Evolutionary conservation across 1,140 invertebrate genomes (phyloP).

Genomic region (Magallana angulata): DNA sequence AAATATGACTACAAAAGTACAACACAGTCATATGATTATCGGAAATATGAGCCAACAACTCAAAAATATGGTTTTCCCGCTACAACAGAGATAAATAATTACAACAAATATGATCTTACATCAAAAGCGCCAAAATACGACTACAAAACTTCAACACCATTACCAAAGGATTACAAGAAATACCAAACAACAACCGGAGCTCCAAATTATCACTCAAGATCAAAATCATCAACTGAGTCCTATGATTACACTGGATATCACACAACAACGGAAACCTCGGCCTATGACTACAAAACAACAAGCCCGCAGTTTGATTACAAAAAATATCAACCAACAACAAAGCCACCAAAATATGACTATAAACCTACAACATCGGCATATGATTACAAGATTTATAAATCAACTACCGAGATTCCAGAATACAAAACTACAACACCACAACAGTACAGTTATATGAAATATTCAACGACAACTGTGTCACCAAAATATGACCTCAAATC

Average conservation of each 20-base stretch:
- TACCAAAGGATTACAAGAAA: no score
- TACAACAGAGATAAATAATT: no score
- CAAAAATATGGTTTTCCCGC: no score
- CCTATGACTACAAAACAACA: neutral
- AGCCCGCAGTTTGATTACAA: neutral
- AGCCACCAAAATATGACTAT: neutral
- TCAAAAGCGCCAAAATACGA: no score
- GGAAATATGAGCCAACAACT: no score
- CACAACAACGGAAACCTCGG: neutral
- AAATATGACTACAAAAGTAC: neutral
- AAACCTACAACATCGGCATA: neutral
- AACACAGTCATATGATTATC: no score
- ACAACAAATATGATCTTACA: no score
- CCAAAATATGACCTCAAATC: neutral
- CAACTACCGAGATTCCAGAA: neutral
- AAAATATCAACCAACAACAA: neutral
- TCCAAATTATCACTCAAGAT: neutral
- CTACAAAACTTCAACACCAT: no score
- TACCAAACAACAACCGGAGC: neutral
- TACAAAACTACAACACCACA: neutral
- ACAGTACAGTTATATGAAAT: neutral
- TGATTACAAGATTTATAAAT: neutral
- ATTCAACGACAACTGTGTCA: neutral
- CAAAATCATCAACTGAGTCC: neutral
- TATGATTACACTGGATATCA: neutral